Percentiles rank a stretch among this genome's conserved stretches.
Conservation (phyloP, 2,113 vertebrate genomes). For the Protobothrops flavoviridis region DNA sequence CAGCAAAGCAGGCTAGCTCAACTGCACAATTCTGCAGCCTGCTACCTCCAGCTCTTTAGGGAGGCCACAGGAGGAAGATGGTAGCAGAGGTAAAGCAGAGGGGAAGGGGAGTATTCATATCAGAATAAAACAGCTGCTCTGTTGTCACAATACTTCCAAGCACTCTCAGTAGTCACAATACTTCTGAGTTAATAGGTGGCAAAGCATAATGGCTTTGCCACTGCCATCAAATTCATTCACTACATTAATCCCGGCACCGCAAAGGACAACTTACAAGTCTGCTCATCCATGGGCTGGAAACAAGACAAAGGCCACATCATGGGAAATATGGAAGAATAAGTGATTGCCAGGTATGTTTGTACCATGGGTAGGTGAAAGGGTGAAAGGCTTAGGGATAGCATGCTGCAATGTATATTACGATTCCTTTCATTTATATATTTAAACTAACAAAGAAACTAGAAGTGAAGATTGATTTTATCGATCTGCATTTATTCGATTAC, state of each 20-base stretch:
- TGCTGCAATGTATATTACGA: not conserved
- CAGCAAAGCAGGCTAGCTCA: not conserved
- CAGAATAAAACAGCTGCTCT: not conserved
- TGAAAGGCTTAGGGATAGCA: not conserved
- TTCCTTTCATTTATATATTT: not conserved
- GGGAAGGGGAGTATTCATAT: not conserved
- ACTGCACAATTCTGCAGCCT: not conserved
- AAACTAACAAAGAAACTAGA: not conserved
- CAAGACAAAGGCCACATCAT: not conserved
- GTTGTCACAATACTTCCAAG: not conserved
- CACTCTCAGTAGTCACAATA: not conserved
- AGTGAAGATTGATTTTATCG: not conserved
- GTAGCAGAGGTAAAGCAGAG: not conserved
- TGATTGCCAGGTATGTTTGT: not conserved
- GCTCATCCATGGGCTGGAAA: not conserved
- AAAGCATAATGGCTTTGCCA: not conserved
- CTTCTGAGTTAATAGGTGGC: not conserved
- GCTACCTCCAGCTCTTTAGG: not conserved
- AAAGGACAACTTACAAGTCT: not conserved
- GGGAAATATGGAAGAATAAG: not conserved
- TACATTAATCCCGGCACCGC: not conserved
- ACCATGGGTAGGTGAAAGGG: not conserved
- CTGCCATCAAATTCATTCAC: not conserved
- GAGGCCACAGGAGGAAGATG: not conserved
- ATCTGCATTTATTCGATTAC: not conserved